phyloP scores from a whole-genome alignment of 2,888 invertebrate genomes.

The Auanema freiburgensis region DNA sequence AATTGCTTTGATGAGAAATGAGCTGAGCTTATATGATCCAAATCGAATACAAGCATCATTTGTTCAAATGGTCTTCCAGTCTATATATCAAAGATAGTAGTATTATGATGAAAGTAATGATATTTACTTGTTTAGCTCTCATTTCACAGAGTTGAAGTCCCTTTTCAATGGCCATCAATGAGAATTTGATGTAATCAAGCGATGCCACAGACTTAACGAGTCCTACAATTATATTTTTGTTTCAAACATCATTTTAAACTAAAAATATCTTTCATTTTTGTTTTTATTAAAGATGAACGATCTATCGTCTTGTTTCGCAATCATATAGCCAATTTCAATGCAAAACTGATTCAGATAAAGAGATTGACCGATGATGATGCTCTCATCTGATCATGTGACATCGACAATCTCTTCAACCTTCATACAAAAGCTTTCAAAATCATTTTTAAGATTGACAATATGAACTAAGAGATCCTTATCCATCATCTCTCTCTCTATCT shows the following conservation, averaged over 20 bases:
- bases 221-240: conserved; percentile 33
- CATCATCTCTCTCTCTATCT: too few species aligned
- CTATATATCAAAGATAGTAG: conserved; percentile 27
- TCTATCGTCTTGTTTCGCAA: neutral
- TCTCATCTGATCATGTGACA: neutral
- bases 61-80: conserved; percentile 62
- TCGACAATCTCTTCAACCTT: neutral
- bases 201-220: conserved; percentile 61
- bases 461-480: neutral
- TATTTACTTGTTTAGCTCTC: conserved; percentile 50
- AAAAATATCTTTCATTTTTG: neutral
- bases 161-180: conserved; percentile 61
- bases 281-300: neutral
- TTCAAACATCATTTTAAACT: neutral
- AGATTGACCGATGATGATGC: neutral
- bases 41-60: conserved; percentile 63
- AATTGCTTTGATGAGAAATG: conserved; percentile 63
- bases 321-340: neutral
- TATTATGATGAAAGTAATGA: neutral
- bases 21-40: conserved; percentile 61
- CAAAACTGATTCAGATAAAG: neutral
- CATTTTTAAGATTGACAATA: neutral
- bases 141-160: conserved; percentile 57
- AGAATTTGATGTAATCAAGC: conserved; percentile 64
- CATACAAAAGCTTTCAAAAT: neutral